These are phyloP conservation scores for Micronycteris hirsuta DNA, from an alignment of 2,113 vertebrate species.

Conservation along the genomic window DNA sequence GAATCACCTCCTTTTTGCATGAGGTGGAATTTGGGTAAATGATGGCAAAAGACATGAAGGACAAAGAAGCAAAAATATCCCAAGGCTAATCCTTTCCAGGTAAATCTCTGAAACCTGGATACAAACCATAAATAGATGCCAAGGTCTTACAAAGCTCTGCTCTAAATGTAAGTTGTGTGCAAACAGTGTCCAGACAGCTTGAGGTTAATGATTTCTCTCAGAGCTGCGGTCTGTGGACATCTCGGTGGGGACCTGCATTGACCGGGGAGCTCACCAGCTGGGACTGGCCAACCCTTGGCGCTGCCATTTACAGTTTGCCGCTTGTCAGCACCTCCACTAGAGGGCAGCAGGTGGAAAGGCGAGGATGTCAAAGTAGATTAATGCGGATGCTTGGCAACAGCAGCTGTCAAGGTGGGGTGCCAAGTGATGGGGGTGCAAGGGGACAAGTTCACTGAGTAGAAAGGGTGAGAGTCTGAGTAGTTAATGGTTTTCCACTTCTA, in stretches of 20 bases:
- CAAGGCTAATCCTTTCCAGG: neutral
- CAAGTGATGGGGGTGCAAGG: neutral
- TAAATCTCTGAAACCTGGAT: neutral
- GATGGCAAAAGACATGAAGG: neutral
- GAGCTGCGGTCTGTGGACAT: neutral
- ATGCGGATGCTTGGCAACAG: neutral
- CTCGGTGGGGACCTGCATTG: neutral
- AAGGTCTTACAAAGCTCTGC: neutral
- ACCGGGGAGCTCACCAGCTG: neutral
- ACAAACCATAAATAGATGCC: neutral
- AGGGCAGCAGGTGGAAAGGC: constrained; percentile 68
- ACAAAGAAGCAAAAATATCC: neutral
- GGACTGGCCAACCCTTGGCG: neutral
- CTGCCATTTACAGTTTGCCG: neutral
- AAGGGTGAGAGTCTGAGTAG: neutral
- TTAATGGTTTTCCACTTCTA: neutral
- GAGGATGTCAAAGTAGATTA: neutral
- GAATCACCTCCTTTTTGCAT: neutral
- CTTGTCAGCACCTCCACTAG: constrained; percentile 58
- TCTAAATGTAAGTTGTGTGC: neutral
- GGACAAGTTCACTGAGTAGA: neutral
- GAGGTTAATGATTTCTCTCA: neutral
- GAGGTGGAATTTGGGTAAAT: neutral
- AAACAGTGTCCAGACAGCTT: neutral
- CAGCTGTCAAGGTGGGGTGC: neutral